Base-by-base conservation (phyloP, 53 echinoderm and acorn worm species). In the Henricia sp. region DNA sequence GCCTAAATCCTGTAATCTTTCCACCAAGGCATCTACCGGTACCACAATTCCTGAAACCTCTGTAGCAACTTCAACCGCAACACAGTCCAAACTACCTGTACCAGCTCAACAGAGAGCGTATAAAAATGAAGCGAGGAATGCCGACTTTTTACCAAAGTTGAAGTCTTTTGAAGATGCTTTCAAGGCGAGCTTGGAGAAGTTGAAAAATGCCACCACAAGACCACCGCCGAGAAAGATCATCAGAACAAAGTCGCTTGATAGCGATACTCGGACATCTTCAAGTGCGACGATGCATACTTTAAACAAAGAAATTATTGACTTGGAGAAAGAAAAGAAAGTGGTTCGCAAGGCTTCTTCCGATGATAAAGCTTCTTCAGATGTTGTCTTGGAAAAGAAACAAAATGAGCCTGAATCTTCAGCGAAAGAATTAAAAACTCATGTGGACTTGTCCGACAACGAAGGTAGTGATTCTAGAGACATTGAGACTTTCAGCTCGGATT, bases 401-500 rank as follows among this genome's bases (percentile, higher is more conserved):
- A n/a, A n/a, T n/a, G n/a, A n/a, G n/a, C n/a, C n/a, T n/a, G n/a
- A n/a, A n/a, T 19, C 6, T n/a, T n/a, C n/a, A n/a, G n/a, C n/a
- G n/a, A n/a, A n/a, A n/a, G n/a, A n/a, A 57, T 63, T 50, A 37
- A 21, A 4, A 0, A 25, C 30, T 62, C 21, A 43, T 33, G 51
- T 17, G 36, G 53, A 19, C 35, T 14, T 23, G 36, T 52, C 46
- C 21, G 65, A 80, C 16, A 40, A 76, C n/a, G 76, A 38, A 42
- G 26, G 14, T 43, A n/a, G 28, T 57, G 13, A 38, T 8, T 57
- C 56, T 10, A 57, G 17, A 25, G 80, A 80, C 8, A 10, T 64
- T 34, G 80, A 80, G 19, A 80, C 62, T 39, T 80, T 80, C 48
- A 80, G 80, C 80, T 80, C 80, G 1, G 80, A 80, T 30, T 80